Evolutionary conservation across 2,888 invertebrate genomes (phyloP).

Genomic region (Sialis fuliginosa): DNA sequence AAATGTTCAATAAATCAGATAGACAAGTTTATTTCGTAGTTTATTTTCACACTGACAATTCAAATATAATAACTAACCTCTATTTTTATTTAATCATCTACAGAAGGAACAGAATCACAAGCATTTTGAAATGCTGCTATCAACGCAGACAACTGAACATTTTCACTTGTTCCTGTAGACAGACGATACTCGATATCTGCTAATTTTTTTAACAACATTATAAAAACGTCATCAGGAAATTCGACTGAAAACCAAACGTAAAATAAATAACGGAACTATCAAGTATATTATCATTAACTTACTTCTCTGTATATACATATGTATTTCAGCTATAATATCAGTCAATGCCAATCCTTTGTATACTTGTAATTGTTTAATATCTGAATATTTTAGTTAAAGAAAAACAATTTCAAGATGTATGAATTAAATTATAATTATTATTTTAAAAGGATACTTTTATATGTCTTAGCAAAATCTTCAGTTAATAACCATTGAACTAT

Average conservation of each 20-base stretch:
- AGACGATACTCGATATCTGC: conserved; percentile 79
- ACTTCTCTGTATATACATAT: conserved; percentile 75
- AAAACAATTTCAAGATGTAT: conserved; percentile 6
- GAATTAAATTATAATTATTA: background rate
- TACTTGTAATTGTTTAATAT: conserved; percentile 68
- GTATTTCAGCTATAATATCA: conserved; percentile 86
- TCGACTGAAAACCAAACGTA: conserved; percentile 48
- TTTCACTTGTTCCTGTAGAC: conserved; percentile 74
- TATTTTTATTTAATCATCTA: background rate
- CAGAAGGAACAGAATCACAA: conserved; percentile 33
- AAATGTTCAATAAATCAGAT: too few species aligned
- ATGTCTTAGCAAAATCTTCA: conserved; percentile 54
- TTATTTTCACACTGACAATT: too few species aligned
- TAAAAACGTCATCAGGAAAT: conserved; percentile 61
- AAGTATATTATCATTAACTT: conserved; percentile 21
- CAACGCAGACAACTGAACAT: conserved; percentile 74
- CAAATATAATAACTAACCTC: too few species aligned
- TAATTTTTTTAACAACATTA: conserved; percentile 68
- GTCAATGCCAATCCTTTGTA: conserved; percentile 81
- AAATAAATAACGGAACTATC: conserved; percentile 2
- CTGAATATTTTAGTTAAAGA: conserved; percentile 21
- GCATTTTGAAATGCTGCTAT: conserved; percentile 75
- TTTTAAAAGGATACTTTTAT: conserved; percentile 56
- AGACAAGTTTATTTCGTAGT: too few species aligned
- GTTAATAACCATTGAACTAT: conserved; percentile 77